These are phyloP conservation scores for Malurus splendens DNA, from an alignment of 2,797 vertebrate species.

Conservation along the genomic window DNA sequence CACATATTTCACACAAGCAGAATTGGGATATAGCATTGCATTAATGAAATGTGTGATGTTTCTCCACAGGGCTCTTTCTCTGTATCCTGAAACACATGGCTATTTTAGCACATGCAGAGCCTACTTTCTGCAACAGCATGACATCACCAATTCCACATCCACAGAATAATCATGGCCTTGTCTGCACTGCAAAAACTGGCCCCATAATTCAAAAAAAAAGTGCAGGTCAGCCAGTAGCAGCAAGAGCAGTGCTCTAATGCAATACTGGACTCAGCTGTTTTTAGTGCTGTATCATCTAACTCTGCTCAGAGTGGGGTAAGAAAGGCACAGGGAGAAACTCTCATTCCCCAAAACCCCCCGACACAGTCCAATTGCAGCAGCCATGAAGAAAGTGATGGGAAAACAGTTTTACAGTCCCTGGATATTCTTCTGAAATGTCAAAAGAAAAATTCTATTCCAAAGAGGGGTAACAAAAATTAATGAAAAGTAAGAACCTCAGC, in stretches of 20 bases:
- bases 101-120: neutral
- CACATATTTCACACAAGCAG: neutral
- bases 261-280: neutral
- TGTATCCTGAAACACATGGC: neutral
- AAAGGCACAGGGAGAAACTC: neutral
- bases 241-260: neutral
- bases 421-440: neutral
- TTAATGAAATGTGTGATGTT: neutral
- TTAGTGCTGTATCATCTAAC: neutral
- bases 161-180: constrained; percentile 1
- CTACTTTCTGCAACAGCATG: neutral
- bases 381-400: fast-evolving
- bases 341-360: neutral
- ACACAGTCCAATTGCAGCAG: neutral
- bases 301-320: neutral
- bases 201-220: neutral
- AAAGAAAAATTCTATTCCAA: neutral
- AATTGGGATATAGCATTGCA: neutral
- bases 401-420: neutral
- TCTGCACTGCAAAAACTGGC: neutral
- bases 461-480: neutral
- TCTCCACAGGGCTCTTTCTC: neutral
- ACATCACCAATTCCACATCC: neutral
- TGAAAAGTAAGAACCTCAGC: neutral
- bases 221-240: neutral